These are phyloP conservation scores for Apamea epomidion DNA, from an alignment of 2,888 invertebrate species.

Conservation along the genomic window DNA sequence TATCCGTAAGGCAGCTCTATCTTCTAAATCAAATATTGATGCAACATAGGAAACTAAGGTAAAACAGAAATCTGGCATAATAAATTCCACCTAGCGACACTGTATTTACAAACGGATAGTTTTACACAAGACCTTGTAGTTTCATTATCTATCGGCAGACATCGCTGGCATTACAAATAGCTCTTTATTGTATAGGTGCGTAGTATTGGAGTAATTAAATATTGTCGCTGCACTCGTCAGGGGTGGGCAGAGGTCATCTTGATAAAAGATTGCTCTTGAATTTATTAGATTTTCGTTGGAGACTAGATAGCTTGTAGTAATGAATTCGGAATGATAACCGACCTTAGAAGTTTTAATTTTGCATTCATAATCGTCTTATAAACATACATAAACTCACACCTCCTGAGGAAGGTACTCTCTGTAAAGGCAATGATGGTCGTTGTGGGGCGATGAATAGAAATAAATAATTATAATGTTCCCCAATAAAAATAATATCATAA, in stretches of 20 bases:
- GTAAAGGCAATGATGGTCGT: no score
- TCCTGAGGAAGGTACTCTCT: background rate
- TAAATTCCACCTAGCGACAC: background rate
- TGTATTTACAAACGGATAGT: constrained; percentile 23
- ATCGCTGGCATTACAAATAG: constrained; percentile 27
- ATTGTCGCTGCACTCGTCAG: constrained; percentile 20
- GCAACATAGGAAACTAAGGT: no score
- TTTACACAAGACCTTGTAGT: constrained; percentile 40
- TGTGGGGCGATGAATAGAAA: no score
- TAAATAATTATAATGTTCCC: no score
- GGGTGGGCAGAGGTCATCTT: constrained; percentile 7
- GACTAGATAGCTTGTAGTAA: background rate
- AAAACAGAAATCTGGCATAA: constrained; percentile 5
- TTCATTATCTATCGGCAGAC: constrained; percentile 45
- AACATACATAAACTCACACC: background rate
- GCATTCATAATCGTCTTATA: background rate
- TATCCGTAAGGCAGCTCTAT: no score
- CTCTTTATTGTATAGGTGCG: constrained; percentile 28
- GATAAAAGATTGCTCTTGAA: constrained; percentile 6
- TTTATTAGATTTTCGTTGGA: constrained; percentile 9
- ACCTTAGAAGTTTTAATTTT: background rate
- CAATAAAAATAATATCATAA: no score
- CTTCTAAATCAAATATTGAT: no score
- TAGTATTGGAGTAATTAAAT: constrained; percentile 38
- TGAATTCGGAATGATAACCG: background rate